phyloP scores from a whole-genome alignment of 2,797 vertebrate species.

The Notolepis coatsorum region DNA sequence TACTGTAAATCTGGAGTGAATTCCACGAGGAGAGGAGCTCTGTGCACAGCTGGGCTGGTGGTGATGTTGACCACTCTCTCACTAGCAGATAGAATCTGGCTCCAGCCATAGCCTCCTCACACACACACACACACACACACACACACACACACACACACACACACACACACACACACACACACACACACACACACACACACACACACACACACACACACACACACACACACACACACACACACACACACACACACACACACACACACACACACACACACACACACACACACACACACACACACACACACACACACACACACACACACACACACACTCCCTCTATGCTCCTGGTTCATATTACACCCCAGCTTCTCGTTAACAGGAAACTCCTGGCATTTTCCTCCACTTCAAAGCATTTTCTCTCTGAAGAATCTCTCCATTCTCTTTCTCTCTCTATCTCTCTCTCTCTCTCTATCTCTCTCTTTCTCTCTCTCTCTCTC shows the following conservation, averaged over 20 bases:
- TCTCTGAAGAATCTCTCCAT: conserved; percentile 17
- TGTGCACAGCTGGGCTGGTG: conserved; percentile 4
- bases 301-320: neutral
- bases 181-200: conserved; percentile 30
- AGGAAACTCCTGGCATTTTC: conserved; percentile 79
- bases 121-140: neutral
- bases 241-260: conserved; percentile 6
- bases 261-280: conserved; percentile 8
- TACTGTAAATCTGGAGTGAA: conserved; percentile 27
- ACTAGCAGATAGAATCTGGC: conserved; percentile 45
- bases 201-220: neutral
- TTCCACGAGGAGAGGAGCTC: conserved; percentile 6
- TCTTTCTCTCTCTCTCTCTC: too few species aligned
- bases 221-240: neutral
- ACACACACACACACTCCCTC: conserved; percentile 32
- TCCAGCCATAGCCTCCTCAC: conserved; percentile 1
- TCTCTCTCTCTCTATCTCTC: too few species aligned
- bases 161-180: conserved; percentile 16
- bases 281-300: neutral
- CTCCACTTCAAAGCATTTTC: conserved; percentile 75
- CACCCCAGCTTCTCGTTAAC: conserved; percentile 61
- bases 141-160: neutral
- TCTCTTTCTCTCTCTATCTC: too few species aligned
- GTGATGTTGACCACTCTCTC: conserved; percentile 33
- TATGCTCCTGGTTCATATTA: conserved; percentile 83